A percentile compares a stretch with the other conserved stretches of the same genome.
These are phyloP conservation scores for Dipodomys spectabilis DNA, from an alignment of 2,113 vertebrate species.

Conservation along the genomic window DNA sequence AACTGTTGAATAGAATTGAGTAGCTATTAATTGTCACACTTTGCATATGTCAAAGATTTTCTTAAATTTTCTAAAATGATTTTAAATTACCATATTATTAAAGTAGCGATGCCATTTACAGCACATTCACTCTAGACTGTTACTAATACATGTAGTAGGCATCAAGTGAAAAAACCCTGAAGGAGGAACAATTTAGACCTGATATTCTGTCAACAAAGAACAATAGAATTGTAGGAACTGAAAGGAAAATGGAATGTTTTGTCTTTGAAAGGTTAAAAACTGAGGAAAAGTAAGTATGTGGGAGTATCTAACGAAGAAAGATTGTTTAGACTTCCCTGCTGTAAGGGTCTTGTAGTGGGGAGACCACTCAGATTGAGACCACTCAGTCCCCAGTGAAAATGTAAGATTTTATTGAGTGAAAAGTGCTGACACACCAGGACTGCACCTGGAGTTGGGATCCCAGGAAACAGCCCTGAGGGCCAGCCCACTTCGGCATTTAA, in stretches of 20 bases:
- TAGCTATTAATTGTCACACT: neutral
- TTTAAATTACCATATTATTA: neutral
- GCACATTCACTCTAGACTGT: neutral
- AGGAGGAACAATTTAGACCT: neutral
- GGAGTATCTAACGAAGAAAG: accelerated
- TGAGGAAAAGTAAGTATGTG: neutral
- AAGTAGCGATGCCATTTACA: neutral
- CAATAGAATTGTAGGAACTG: too few relatives aligned
- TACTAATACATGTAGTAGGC: neutral
- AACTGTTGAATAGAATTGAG: neutral
- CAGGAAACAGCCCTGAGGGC: too few relatives aligned
- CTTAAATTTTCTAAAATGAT: neutral
- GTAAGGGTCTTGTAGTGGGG: neutral
- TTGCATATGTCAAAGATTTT: neutral
- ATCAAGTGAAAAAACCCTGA: neutral
- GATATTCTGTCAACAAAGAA: neutral
- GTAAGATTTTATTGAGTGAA: too few relatives aligned
- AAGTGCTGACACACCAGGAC: too few relatives aligned
- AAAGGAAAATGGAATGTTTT: too few relatives aligned
- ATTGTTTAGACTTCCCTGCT: too few relatives aligned
- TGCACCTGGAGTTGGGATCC: too few relatives aligned
- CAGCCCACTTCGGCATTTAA: too few relatives aligned
- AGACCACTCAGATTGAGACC: too few relatives aligned
- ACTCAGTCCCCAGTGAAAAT: too few relatives aligned
- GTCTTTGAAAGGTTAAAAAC: neutral